Evolutionary conservation across 2,888 invertebrate genomes (phyloP).

Genomic region (Cephonodes hylas): DNA sequence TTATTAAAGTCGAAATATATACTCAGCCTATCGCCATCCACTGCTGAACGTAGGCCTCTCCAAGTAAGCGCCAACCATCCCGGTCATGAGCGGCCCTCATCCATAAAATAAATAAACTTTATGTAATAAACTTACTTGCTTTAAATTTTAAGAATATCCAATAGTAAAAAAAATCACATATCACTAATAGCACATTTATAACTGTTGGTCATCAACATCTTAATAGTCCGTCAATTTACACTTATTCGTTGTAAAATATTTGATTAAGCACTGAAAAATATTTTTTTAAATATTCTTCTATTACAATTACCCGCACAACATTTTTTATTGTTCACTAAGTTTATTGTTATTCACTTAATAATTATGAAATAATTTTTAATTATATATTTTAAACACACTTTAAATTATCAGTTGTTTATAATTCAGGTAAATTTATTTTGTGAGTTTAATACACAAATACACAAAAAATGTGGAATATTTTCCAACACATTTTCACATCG

Average conservation of each 20-base stretch:
- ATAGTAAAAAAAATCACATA: neutral
- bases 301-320: neutral
- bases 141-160: neutral
- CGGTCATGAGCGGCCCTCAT: too few relatives aligned
- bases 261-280: neutral
- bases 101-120: too few relatives aligned
- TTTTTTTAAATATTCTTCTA: neutral
- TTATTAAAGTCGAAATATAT: too few relatives aligned
- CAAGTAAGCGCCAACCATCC: too few relatives aligned
- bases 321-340: neutral
- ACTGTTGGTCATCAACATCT: neutral
- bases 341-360: neutral
- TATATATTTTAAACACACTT: neutral
- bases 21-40: too few relatives aligned
- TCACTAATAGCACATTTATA: neutral
- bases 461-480: slow-evolving; percentile 18
- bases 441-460: neutral
- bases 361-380: neutral
- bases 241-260: too few relatives aligned
- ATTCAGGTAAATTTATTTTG: neutral
- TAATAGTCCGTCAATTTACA: too few relatives aligned
- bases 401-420: too few relatives aligned
- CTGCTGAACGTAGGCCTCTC: too few relatives aligned
- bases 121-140: neutral
- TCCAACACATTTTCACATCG: slow-evolving; percentile 14